Evolutionary conservation across 2,797 vertebrate species (phyloP).

Genomic region (Platalea minor): DNA sequence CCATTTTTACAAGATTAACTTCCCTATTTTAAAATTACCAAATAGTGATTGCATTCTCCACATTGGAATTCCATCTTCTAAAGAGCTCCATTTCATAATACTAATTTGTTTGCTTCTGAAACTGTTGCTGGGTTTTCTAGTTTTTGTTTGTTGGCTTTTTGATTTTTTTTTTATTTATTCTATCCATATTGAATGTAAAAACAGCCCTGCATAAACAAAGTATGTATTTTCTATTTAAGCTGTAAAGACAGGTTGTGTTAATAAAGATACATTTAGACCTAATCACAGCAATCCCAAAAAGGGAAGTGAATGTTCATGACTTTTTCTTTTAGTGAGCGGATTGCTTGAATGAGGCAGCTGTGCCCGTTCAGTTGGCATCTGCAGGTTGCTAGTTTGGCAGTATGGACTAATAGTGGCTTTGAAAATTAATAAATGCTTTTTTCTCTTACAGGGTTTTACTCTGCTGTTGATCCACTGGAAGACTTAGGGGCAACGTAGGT

Average conservation of each 20-base stretch:
- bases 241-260: no score
- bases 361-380: not conserved
- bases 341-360: not conserved
- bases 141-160: not conserved
- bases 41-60: rapidly evolving
- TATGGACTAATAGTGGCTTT: not conserved
- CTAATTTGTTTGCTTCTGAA: not conserved
- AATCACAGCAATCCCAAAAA: not conserved
- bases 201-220: not conserved
- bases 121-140: not conserved
- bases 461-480: not conserved
- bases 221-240: not conserved
- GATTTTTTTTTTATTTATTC: not conserved
- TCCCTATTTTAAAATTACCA: not conserved
- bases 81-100: not conserved
- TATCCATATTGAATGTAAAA: not conserved
- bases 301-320: not conserved
- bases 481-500: rapidly evolving
- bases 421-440: not conserved
- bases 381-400: no score
- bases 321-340: not conserved
- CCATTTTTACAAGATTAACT: not conserved
- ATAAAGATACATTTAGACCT: not conserved
- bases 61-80: not conserved
- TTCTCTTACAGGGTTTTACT: not conserved